These are phyloP conservation scores for Micronisus gabar DNA, from an alignment of 2,113 vertebrate species.

Conservation along the genomic window DNA sequence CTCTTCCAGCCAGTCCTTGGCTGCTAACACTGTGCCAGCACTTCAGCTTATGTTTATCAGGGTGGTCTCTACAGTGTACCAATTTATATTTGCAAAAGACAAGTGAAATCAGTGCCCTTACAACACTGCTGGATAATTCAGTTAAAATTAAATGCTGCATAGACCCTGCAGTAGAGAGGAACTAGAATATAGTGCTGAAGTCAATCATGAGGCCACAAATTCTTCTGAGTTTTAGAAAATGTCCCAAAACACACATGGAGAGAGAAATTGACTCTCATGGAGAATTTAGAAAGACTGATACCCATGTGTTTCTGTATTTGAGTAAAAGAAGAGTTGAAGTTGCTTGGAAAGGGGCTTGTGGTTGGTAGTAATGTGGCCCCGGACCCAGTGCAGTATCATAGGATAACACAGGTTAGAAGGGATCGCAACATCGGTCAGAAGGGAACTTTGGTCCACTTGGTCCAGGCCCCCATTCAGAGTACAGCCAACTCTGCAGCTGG, in stretches of 20 bases:
- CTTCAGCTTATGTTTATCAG: background rate
- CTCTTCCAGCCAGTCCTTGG: background rate
- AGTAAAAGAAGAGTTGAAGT: background rate
- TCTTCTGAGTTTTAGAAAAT: background rate
- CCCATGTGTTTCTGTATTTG: rapidly evolving
- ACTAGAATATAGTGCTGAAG: background rate
- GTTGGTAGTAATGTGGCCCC: rapidly evolving
- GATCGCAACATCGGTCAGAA: background rate
- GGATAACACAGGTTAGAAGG: background rate
- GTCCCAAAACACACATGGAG: background rate
- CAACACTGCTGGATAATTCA: rapidly evolving
- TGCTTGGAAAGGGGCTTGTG: background rate
- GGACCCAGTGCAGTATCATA: background rate
- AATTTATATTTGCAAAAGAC: background rate
- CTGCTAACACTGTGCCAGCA: background rate
- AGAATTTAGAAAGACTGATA: background rate
- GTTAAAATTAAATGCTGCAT: background rate
- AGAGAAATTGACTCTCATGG: background rate
- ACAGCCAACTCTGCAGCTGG: background rate
- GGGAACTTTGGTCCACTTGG: background rate
- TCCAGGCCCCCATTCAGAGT: background rate
- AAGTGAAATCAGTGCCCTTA: background rate
- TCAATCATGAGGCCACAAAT: background rate
- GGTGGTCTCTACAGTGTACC: background rate
- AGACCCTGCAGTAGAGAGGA: background rate